Evolutionary conservation across 2,888 invertebrate species (phyloP).

Genomic region (Athalia cordata): DNA sequence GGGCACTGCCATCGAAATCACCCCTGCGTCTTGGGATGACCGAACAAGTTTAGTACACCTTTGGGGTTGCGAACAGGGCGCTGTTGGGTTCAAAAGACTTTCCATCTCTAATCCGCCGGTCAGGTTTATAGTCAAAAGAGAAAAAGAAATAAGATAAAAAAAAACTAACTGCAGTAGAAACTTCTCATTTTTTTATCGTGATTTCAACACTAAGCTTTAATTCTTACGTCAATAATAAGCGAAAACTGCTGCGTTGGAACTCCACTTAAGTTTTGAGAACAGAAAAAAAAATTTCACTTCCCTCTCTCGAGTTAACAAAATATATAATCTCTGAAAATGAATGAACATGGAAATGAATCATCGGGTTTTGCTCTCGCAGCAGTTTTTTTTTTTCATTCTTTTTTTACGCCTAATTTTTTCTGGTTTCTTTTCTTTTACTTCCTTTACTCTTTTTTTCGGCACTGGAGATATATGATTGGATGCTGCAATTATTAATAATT

Average conservation of each 20-base stretch:
- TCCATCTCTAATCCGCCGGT: not conserved
- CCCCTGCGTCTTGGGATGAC: conserved; percentile 20
- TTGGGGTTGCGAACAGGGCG: conserved; percentile 23
- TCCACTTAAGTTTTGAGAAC: conserved; percentile 14
- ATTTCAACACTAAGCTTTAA: not conserved
- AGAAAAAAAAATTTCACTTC: not conserved
- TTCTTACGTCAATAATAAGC: too few relatives aligned
- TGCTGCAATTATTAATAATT: conserved; percentile 35
- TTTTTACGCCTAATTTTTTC: not conserved
- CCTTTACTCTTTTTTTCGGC: not conserved
- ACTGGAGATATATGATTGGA: conserved; percentile 33
- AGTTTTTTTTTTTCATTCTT: not conserved
- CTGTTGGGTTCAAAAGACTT: not conserved
- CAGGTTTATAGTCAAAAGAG: conserved; percentile 2
- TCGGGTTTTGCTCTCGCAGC: conserved; percentile 18
- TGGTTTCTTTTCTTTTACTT: not conserved
- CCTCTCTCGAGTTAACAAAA: conserved; percentile 27
- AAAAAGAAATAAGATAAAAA: not conserved
- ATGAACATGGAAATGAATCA: conserved; percentile 38
- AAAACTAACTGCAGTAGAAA: not conserved
- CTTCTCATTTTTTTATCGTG: not conserved
- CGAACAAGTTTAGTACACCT: conserved; percentile 28
- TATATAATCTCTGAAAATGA: conserved; percentile 27
- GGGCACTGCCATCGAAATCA: conserved; percentile 13
- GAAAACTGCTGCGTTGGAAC: not conserved